Base-by-base conservation (phyloP, 2,888 invertebrate genomes). In the Melinaea marsaeus region DNA sequence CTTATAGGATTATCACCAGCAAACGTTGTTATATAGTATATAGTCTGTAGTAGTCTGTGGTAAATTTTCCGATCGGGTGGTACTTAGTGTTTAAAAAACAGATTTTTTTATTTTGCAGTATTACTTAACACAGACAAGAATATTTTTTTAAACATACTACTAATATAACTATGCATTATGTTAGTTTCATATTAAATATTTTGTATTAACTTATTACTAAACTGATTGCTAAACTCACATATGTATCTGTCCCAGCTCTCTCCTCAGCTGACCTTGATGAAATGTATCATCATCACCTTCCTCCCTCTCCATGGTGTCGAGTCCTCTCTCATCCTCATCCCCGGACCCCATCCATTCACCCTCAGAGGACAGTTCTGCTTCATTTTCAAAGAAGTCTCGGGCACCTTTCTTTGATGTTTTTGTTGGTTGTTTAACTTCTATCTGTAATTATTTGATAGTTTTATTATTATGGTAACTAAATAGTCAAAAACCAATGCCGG, bases 341-440 rank as follows among this genome's bases (percentile, higher is more conserved):
- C 94, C 97, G 56, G 96, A 96, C 0, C 94, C 96, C 2, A 79
- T 79, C 94, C 95, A 96, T 71, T 97, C 97, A 2, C 96, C 96
- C 76, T 97, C 98, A 0, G 97, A 97, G 0, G 88, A 88, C 45
- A 98, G 84, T 76, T 98, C 98, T 0, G 98, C 98, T 85, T 98
- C 98, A 48, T 94, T 92, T 71, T 98, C 98, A 61, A 98, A 91
- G 88, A 97, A 98, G 59, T 95, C 95, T 0, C 90, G 91, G 58
- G 92, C 92, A 56, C 90, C 88, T 66, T 88, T 91, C 69, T 78
- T 80, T 13, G 75, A 71, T 2, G 77, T 74, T 47, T 79, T 76
- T 3, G 55, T 51, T 22, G 51, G 22, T 32, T 51, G 58, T 63
- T 69, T 65, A 11, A 88, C 69, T 79, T 82, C 83, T 42, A 90